Percentiles rank a stretch among this genome's conserved stretches.
Evolutionary conservation across 64 coral and sea anemone genomes (phyloP).

Genomic region (Stichodactyla mertensii): DNA sequence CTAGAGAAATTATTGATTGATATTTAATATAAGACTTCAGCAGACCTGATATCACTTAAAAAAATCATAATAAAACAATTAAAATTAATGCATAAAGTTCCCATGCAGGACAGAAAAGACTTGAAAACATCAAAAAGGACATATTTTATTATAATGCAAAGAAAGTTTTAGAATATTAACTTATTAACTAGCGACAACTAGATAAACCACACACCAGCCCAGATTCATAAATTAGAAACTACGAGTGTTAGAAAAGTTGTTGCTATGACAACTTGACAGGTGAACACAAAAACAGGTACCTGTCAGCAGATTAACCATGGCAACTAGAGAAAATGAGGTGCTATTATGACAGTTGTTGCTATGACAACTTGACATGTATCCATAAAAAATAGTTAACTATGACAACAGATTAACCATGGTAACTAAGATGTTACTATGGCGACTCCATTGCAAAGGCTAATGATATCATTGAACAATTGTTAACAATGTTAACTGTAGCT

Average conservation of each 20-base stretch:
- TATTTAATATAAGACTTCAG: too few relatives aligned
- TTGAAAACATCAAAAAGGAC: neutral
- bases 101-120: neutral
- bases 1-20: neutral
- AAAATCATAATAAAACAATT: too few relatives aligned
- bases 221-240: neutral
- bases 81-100: neutral
- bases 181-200: neutral
- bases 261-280: neutral
- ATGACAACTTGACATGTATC: neutral
- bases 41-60: too few relatives aligned
- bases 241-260: neutral
- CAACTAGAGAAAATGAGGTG: neutral
- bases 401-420: neutral
- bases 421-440: too few relatives aligned
- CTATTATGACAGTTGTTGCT: neutral
- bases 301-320: neutral
- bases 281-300: neutral
- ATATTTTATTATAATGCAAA: neutral
- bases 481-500: too few relatives aligned
- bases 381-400: neutral
- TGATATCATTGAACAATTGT: too few relatives aligned
- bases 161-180: neutral
- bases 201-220: neutral
- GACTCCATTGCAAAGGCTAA: too few relatives aligned